phyloP scores from a whole-genome alignment of 2,113 vertebrate species.

The Callocephalon fimbriatum region DNA sequence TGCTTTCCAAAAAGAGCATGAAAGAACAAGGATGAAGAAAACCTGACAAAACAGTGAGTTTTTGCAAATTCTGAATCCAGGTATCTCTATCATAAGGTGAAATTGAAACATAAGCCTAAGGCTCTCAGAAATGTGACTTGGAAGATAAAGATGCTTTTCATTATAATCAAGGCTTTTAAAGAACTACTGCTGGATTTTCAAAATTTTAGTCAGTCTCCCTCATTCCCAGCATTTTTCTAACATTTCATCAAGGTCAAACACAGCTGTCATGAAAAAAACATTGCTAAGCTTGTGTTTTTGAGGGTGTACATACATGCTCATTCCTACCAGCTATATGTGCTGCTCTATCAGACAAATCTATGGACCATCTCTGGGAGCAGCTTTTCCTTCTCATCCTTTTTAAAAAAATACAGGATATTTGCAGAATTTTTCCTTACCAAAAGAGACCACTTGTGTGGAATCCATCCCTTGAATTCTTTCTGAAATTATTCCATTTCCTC shows the following conservation, averaged over 20 bases:
- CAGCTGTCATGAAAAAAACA: neutral
- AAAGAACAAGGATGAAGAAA: neutral
- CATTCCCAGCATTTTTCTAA: neutral
- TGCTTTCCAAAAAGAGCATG: neutral
- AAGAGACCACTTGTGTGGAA: neutral
- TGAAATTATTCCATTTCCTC: neutral
- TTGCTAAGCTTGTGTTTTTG: neutral
- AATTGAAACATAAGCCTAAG: neutral
- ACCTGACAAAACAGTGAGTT: neutral
- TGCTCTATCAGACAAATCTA: neutral
- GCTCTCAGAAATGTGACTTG: neutral
- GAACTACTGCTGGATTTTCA: neutral
- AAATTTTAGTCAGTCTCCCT: neutral
- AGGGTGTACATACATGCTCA: neutral
- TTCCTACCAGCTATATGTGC: neutral
- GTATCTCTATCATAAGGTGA: neutral
- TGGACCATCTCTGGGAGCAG: neutral
- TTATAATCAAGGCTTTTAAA: neutral
- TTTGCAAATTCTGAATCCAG: neutral
- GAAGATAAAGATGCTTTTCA: neutral
- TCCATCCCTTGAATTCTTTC: neutral
- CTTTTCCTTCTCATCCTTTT: neutral
- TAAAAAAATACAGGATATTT: neutral
- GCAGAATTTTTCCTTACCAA: neutral
- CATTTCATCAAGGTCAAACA: neutral